These are phyloP conservation scores for Blastomussa wellsi DNA, from an alignment of 92 coral and sea anemone genomes.

Conservation along the genomic window DNA sequence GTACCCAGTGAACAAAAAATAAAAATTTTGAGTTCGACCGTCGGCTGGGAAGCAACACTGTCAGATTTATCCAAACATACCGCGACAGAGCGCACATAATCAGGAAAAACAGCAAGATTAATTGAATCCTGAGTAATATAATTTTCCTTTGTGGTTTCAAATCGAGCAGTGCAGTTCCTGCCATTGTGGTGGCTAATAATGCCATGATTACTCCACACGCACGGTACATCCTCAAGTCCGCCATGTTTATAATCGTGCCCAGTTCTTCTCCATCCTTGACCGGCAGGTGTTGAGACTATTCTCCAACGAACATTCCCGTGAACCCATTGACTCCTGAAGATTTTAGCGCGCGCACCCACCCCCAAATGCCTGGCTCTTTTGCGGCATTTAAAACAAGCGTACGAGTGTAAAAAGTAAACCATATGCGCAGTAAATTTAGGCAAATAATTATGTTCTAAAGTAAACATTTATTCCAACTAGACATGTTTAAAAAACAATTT, in stretches of 20 bases:
- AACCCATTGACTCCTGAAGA: no score
- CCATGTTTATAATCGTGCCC: conserved; percentile 29
- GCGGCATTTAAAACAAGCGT: no score
- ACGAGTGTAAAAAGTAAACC: no score
- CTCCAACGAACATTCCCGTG: no score
- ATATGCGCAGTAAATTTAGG: no score
- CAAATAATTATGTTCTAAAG: no score
- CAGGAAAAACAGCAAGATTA: conserved; percentile 34
- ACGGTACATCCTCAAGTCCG: conserved; percentile 14
- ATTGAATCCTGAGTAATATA: conserved; percentile 53
- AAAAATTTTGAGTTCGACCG: conserved; percentile 23
- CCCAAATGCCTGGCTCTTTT: no score
- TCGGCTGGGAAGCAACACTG: conserved; percentile 31
- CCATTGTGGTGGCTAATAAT: conserved; percentile 44
- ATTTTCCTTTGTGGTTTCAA: conserved; percentile 53
- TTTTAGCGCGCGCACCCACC: no score
- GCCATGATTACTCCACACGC: conserved; percentile 40
- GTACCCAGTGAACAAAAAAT: conserved; percentile 14
- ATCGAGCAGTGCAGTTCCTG: conserved; percentile 58
- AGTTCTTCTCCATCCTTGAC: neutral
- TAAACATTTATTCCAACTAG: no score
- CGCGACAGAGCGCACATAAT: conserved; percentile 57
- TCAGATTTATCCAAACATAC: conserved; percentile 62
- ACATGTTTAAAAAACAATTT: no score
- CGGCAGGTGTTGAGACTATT: neutral